A percentile compares a stretch with the other conserved stretches of the same genome.
Evolutionary conservation across 2,888 invertebrate genomes (phyloP).

Genomic region (Emmelina monodactyla): DNA sequence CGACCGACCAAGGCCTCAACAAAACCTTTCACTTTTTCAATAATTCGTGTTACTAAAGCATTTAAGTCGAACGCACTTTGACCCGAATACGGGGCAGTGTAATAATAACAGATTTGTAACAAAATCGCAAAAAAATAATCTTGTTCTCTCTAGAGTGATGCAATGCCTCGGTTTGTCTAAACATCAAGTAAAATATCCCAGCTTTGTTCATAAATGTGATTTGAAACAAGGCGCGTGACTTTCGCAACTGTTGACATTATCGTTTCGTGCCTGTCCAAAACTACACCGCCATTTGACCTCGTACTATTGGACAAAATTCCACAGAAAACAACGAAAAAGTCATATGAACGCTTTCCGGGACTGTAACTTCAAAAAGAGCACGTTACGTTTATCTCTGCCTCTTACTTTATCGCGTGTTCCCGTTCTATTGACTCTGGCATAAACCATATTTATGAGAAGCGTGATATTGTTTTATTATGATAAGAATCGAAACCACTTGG

Average conservation of each 20-base stretch:
- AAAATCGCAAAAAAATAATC: conserved; percentile 28
- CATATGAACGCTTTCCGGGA: too few relatives aligned
- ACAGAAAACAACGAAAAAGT: too few relatives aligned
- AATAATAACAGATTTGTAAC: conserved; percentile 23
- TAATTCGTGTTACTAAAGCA: conserved; percentile 19
- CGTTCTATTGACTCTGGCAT: not conserved
- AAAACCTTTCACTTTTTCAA: conserved; percentile 23
- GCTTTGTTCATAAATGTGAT: conserved; percentile 41
- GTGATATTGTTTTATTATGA: conserved; percentile 1
- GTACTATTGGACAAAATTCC: conserved; percentile 25
- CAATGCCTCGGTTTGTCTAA: conserved; percentile 8
- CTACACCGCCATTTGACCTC: conserved; percentile 50
- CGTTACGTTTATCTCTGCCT: not conserved
- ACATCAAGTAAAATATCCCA: conserved; percentile 33
- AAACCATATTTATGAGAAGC: conserved; percentile 1
- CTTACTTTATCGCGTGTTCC: not conserved
- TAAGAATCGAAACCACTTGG: conserved; percentile 1
- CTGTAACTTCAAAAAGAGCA: too few relatives aligned
- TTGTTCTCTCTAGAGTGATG: not conserved
- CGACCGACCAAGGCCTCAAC: conserved; percentile 20
- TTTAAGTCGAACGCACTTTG: conserved; percentile 23
- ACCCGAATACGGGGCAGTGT: conserved; percentile 24
- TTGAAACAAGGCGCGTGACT: conserved; percentile 47
- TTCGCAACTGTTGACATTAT: conserved; percentile 51
- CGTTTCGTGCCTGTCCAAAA: conserved; percentile 52